Base-by-base conservation (phyloP, 2,797 vertebrate species). In the Megaceryle alcyon region DNA sequence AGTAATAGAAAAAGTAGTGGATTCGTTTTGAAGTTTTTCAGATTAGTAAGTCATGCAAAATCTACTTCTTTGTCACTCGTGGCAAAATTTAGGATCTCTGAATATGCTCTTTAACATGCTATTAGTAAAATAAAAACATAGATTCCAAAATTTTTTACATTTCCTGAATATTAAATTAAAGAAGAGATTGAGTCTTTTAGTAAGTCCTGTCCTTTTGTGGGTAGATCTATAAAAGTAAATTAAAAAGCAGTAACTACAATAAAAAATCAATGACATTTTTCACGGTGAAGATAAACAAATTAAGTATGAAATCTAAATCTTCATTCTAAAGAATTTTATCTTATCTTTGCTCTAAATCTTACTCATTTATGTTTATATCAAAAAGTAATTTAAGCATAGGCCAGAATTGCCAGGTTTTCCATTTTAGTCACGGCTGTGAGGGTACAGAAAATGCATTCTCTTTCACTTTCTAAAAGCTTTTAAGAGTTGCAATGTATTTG, bases 391-490 rank as follows among this genome's bases (percentile, higher is more conserved):
- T 14, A 53, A 51, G 16, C 17, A 10, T 29, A 25, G 59, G 8
- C 29, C n/a, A 31, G 1, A 41, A 35, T 54, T 33, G 28, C 17
- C 12, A 14, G 22, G 4, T 31, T 84, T 72, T n/a, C 12, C 11
- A 4, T 57, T 59, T 54, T 64, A 23, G 25, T 33, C 12, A 3
- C 10, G 16, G 31, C 13, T 26, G 6, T 2, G 5, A 25, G 20
- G 9, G 6, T 35, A 17, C 2, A 4, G 33, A 35, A 69, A 46
- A 5, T 8, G 2, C 26, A 0, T 2, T 0, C 1, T 19, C 26
- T 57, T n/a, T 8, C 7, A 0, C n/a, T 60, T 23, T 29, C 14
- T 35, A 1, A 0, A 43, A 28, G 54, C 28, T 69, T 23, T 25
- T 35, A 5, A 69, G 59, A 37, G 11, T 17, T 84, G 1, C 33